Evolutionary conservation across 2,888 invertebrate genomes (phyloP), one percentile per base, ranked within the genome.

Genomic region (Diarsia mendica): DNA sequence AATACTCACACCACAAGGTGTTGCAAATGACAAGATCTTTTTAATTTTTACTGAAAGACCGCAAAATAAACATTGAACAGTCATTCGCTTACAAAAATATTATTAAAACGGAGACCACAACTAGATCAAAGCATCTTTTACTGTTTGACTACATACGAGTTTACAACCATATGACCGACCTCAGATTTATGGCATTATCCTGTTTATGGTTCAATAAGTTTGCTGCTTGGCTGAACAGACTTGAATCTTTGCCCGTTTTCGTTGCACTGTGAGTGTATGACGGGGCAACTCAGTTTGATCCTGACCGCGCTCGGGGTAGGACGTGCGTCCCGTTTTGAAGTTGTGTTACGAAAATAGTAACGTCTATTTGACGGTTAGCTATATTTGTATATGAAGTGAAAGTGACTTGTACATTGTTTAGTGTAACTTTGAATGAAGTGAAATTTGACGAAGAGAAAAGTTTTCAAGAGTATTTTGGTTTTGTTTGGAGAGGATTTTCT

Each of bases 261-360:
- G 86, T 84, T 89, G 88, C 89, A 85, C 64, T 81, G 77, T 39
- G 39, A 39, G 39, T 82, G 79, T 84, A 81, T 85, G 81, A 86
- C 84, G 80, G 77, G 61, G 75, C 73, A 67, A 80, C 80, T 79
- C 81, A 86, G 95, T 95, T 85, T 89, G 89, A 91, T 89, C 87
- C 90, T 82, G 88, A 83, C 90, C 86, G 89, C 84, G 84, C 88
- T 70, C 80, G 86, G 87, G 90, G 89, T 74, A 74, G 91, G 92
- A 86, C 90, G 94, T 79, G 89, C 85, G 90, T 79, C 82, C 83
- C 82, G 66, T 81, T 81, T 70, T 44, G 77, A 85, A 89, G 87
- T 89, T 88, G 85, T 86, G 85, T 89, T 91, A 93, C 94, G 94
- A 94, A 93, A 94, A 94, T 94, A 94, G 91, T 93, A 91, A 87